Evolutionary conservation across 2,797 vertebrate genomes (phyloP).

Genomic region (Sebastes hubbsi): DNA sequence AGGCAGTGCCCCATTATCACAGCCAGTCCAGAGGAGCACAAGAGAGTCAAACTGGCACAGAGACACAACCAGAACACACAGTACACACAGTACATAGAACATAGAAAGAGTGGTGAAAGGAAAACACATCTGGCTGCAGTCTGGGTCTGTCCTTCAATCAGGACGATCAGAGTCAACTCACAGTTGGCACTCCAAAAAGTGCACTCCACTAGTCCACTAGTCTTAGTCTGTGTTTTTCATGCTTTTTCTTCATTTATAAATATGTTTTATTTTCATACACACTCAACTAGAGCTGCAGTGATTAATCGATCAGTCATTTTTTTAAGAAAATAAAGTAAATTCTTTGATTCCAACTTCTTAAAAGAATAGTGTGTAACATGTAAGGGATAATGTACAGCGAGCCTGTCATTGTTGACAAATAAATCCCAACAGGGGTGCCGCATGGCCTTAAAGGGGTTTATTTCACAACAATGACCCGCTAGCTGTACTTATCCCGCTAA

Average conservation of each 20-base stretch:
- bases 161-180: neutral
- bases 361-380: no score
- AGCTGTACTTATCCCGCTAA: no score
- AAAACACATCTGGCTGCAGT: constrained; percentile 9
- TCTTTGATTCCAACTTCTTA: no score
- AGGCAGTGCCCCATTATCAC: constrained; percentile 44
- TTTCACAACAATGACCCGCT: no score
- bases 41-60: constrained; percentile 36
- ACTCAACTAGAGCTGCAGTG: no score
- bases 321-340: no score
- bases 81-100: neutral
- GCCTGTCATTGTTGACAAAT: fast-evolving
- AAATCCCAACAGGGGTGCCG: no score
- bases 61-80: neutral
- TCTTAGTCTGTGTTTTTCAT: neutral
- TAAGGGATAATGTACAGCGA: no score
- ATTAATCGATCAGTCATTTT: no score
- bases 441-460: no score
- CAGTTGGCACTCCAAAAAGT: neutral
- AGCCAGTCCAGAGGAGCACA: constrained; percentile 46
- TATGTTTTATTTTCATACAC: neutral
- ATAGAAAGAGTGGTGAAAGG: neutral
- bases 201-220: neutral
- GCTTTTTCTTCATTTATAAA: neutral
- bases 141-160: neutral